A percentile compares a stretch with the other conserved stretches of the same genome.
These are phyloP conservation scores for Trichonephila inaurata DNA, from an alignment of 1,140 invertebrate species.

Conservation along the genomic window DNA sequence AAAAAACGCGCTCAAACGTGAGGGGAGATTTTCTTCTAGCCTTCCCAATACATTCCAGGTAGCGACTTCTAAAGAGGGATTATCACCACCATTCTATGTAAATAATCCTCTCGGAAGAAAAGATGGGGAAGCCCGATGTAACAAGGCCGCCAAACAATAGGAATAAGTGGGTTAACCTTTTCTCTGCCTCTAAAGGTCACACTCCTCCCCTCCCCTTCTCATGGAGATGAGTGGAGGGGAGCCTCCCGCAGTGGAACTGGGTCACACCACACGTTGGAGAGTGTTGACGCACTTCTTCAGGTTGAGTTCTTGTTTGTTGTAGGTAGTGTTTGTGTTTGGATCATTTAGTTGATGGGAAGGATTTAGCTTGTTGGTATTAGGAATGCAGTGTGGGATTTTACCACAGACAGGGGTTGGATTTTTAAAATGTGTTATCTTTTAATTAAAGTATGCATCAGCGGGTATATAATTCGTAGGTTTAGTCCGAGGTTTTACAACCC, in stretches of 20 bases:
- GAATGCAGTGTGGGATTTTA: too few species aligned
- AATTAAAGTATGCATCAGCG: too few species aligned
- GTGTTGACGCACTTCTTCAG: background rate
- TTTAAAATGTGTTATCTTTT: too few species aligned
- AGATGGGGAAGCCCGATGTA: background rate
- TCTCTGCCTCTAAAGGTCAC: conserved; percentile 34
- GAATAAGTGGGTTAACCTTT: conserved; percentile 35
- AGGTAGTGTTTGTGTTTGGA: too few species aligned
- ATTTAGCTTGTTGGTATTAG: too few species aligned
- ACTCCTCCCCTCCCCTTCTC: background rate
- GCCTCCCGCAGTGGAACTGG: conserved; percentile 3
- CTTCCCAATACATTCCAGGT: background rate
- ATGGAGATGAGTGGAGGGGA: background rate
- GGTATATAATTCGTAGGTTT: too few species aligned
- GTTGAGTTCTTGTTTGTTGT: too few species aligned
- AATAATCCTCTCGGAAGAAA: background rate
- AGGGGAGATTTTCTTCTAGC: background rate
- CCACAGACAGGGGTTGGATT: too few species aligned
- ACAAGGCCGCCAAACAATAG: conserved; percentile 26
- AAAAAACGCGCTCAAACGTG: background rate
- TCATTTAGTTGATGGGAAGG: too few species aligned
- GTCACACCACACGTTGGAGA: background rate
- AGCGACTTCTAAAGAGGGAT: background rate
- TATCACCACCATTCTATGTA: background rate
- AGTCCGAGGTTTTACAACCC: too few species aligned